Evolutionary conservation across 2,888 invertebrate genomes (phyloP).

Genomic region (Cerastis leucographa): DNA sequence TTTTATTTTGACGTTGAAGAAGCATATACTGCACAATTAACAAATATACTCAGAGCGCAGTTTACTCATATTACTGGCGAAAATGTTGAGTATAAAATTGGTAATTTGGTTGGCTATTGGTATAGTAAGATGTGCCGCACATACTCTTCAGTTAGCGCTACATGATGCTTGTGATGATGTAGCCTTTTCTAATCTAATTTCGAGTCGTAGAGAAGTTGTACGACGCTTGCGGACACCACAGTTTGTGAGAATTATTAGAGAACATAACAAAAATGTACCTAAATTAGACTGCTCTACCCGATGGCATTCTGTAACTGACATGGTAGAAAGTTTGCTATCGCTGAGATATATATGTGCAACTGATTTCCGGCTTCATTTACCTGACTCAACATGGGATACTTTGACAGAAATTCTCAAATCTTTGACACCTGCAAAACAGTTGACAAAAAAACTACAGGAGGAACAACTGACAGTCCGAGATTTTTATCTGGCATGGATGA

Average conservation of each 20-base stretch:
- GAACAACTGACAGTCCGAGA: slow-evolving; percentile 2
- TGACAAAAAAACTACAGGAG: slow-evolving; percentile 5
- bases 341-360: slow-evolving; percentile 6
- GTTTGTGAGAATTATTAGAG: slow-evolving; percentile 3
- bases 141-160: slow-evolving; percentile 43
- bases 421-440: slow-evolving; percentile 10
- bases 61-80: too few relatives aligned
- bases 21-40: slow-evolving; percentile 2
- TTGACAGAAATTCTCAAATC: slow-evolving; percentile 2
- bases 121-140: slow-evolving; percentile 36
- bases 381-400: slow-evolving; percentile 4
- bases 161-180: slow-evolving; percentile 36
- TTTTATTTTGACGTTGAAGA: slow-evolving; percentile 2
- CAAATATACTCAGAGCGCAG: slow-evolving; percentile 1
- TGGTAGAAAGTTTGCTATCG: slow-evolving; percentile 10
- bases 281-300: slow-evolving; percentile 11
- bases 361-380: not conserved
- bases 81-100: too few relatives aligned
- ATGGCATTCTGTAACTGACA: slow-evolving; percentile 13
- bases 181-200: slow-evolving; percentile 23
- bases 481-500: slow-evolving; percentile 8
- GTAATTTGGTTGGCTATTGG: too few relatives aligned
- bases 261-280: slow-evolving; percentile 5
- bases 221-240: slow-evolving; percentile 9
- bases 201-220: slow-evolving; percentile 38